These are phyloP conservation scores for Artibeus lituratus DNA, from an alignment of 2,797 vertebrate species.

Conservation along the genomic window DNA sequence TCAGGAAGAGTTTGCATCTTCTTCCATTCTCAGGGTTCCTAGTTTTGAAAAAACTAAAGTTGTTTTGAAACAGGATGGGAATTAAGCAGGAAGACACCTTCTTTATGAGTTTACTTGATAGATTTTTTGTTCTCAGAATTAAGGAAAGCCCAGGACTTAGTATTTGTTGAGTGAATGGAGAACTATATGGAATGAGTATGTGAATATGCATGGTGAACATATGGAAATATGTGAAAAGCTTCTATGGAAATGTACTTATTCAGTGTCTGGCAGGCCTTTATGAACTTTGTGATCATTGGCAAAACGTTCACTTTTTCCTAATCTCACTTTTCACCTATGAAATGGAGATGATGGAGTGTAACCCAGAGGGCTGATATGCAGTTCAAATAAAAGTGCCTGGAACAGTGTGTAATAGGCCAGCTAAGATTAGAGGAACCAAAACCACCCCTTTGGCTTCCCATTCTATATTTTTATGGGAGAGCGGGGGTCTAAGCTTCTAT, in stretches of 20 bases:
- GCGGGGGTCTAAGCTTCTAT: background rate
- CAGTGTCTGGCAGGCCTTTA: background rate
- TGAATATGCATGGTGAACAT: background rate
- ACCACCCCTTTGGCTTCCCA: background rate
- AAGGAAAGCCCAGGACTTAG: background rate
- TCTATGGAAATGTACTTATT: background rate
- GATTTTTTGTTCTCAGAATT: background rate
- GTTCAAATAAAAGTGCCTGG: background rate
- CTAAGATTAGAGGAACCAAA: background rate
- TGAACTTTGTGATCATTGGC: background rate
- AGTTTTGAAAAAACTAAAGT: background rate
- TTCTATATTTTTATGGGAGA: background rate
- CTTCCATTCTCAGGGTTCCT: background rate
- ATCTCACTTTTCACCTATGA: background rate
- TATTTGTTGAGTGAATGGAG: background rate
- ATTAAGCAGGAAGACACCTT: background rate
- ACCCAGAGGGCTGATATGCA: background rate
- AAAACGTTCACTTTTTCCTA: background rate
- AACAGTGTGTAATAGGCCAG: no score
- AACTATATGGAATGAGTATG: background rate
- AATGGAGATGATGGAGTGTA: background rate
- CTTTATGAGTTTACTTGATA: background rate
- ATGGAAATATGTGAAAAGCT: background rate
- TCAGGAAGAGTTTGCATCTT: background rate
- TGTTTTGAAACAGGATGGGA: background rate